phyloP scores from a whole-genome alignment of 37 sponge, comb jelly and placozoan species.

The Spongilla lacustris region DNA sequence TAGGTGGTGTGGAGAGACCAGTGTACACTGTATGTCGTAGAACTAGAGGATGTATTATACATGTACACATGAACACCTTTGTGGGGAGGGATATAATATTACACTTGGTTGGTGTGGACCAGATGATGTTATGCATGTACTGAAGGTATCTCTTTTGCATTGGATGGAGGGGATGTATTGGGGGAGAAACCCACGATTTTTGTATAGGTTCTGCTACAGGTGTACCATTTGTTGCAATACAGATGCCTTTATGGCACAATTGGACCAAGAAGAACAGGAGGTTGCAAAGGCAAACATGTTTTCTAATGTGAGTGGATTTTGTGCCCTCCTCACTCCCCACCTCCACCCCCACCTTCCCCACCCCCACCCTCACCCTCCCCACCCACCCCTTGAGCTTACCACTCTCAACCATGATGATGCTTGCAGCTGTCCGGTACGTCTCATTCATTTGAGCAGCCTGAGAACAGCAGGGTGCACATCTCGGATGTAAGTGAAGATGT shows the following conservation, averaged over 20 bases:
- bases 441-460: not conserved
- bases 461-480: not conserved
- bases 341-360: not conserved
- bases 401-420: not conserved
- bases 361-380: constrained; percentile 9
- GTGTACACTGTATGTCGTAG: too few species aligned
- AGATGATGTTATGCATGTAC: too few species aligned
- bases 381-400: not conserved
- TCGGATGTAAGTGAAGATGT: not conserved
- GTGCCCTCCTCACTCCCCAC: not conserved
- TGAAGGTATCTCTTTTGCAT: too few species aligned
- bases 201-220: too few species aligned
- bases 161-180: too few species aligned
- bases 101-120: too few species aligned
- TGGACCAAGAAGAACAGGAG: constrained; percentile 44
- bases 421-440: not conserved
- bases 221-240: not conserved
- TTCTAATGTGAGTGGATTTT: constrained; percentile 4
- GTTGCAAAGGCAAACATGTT: constrained; percentile 11
- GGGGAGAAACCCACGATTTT: too few species aligned
- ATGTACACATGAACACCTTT: too few species aligned
- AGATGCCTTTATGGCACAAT: constrained; percentile 43
- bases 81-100: too few species aligned
- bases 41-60: too few species aligned
- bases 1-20: too few species aligned